Base-by-base conservation (phyloP, 2,888 invertebrate genomes). In the Erebia palarica region DNA sequence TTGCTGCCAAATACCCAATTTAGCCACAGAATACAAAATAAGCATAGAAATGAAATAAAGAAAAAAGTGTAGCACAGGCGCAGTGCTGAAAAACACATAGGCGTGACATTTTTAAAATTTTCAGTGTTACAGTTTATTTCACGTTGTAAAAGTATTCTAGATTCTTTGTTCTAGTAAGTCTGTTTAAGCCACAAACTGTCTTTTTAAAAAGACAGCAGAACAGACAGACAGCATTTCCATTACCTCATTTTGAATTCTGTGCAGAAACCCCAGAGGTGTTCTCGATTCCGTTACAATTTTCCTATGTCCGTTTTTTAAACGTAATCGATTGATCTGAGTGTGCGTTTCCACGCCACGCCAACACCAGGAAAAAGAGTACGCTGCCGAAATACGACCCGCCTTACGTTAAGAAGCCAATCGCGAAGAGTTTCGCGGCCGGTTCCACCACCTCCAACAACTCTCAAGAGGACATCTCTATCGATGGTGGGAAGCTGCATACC, bases 331-430 rank as follows among this genome's bases (percentile, higher is more conserved):
- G 90, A 93, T 93, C 91, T 90, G 92, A 92, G 92, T 92, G 92
- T 91, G 92, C 92, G 92, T 92, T 92, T 90, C 90, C 86, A 85
- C 92, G 91, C 91, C 92, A 89, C 92, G 92, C 92, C 88, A 89
- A 88, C 92, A 86, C 86, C 94, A 96, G 96, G 96, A 96, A 97
- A 95, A 97, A 97, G 95, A 97, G 97, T 86, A 96, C 97, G 79
- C 95, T 97, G 90, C 96, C 96, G 89, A 97, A 97, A 91, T 97
- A 97, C 91, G 97, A 98, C 90, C 96, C 96, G 82, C 97, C 97
- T 71, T 97, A 97, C 93, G 95, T 95, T 86, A 97, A 97, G 94
- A 97, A 97, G 87, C 96, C 97, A 65, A 95, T 96, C 79, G 95
- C 95, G 80, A 96, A 96, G 94, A 96, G 95, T 89, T 96, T 95